Conservation (phyloP, 1,140 invertebrate genomes). For the Lethocerus indicus region DNA sequence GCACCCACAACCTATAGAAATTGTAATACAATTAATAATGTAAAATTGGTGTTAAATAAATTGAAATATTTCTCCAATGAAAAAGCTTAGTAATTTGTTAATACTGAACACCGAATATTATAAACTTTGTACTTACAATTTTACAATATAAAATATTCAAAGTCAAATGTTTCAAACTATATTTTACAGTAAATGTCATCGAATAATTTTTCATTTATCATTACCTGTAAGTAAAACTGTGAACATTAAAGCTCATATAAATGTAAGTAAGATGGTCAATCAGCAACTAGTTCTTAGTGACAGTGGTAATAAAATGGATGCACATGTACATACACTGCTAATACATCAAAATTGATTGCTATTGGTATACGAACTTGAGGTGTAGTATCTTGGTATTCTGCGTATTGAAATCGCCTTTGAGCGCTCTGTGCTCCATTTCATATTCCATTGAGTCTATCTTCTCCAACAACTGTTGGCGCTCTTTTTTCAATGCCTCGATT, state of each 20-base stretch:
- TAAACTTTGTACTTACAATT: too few relatives aligned
- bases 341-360: too few relatives aligned
- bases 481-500: constrained; percentile 14
- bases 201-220: not conserved
- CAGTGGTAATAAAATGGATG: not conserved
- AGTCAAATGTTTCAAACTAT: not conserved
- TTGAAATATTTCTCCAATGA: too few relatives aligned
- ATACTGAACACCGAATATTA: too few relatives aligned
- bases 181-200: not conserved
- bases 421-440: constrained; percentile 19
- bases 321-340: too few relatives aligned
- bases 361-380: constrained; percentile 19
- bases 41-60: too few relatives aligned
- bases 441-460: constrained; percentile 18
- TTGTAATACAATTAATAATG: too few relatives aligned
- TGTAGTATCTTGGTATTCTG: constrained; percentile 20
- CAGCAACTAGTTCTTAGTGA: not conserved
- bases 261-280: not conserved
- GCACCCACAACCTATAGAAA: too few relatives aligned
- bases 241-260: not conserved
- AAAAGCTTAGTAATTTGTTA: too few relatives aligned
- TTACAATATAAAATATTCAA: not conserved
- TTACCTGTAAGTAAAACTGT: not conserved
- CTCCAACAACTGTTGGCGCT: constrained; percentile 16
- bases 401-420: constrained; percentile 21